Conservation (phyloP, 1,140 invertebrate genomes). For the Orius insidiosus region DNA sequence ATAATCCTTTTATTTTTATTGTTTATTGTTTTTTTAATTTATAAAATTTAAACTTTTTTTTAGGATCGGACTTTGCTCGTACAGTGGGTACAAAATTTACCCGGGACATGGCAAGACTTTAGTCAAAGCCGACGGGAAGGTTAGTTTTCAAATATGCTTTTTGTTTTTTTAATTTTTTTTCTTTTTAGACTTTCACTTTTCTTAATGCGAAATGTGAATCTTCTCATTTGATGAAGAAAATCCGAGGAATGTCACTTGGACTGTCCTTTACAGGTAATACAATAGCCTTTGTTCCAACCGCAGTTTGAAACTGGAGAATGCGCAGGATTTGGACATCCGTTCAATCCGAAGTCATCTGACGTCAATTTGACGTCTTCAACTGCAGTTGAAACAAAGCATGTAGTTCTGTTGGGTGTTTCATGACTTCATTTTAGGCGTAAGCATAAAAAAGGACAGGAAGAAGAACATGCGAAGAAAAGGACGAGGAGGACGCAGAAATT, state of each 20-base stretch:
- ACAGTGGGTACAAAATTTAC: conserved; percentile 99
- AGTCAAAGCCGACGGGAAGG: conserved; percentile 97
- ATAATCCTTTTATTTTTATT: conserved; percentile 8
- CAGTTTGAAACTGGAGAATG: too few species aligned
- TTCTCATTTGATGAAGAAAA: conserved; percentile 91
- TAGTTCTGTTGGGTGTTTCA: neutral
- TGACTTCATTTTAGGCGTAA: conserved; percentile 56
- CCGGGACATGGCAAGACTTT: conserved; percentile 98
- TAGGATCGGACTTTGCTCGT: conserved; percentile 96
- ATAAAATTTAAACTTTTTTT: conserved; percentile 31
- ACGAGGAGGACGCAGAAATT: conserved; percentile 89
- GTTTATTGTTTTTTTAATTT: neutral
- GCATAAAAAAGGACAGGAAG: conserved; percentile 97
- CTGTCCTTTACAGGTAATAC: conserved; percentile 80
- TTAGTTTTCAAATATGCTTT: conserved; percentile 27
- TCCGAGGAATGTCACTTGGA: conserved; percentile 98
- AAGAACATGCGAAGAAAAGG: conserved; percentile 84
- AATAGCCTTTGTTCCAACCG: neutral
- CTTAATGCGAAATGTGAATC: conserved; percentile 92
- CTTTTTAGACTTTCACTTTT: conserved; percentile 78
- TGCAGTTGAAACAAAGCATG: neutral
- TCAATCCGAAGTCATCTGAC: too few species aligned
- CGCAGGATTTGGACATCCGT: too few species aligned
- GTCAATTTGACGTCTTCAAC: too few species aligned
- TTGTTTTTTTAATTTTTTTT: neutral